Evolutionary conservation across 2,888 invertebrate species (phyloP).

Genomic region (Podabrus alpinus): DNA sequence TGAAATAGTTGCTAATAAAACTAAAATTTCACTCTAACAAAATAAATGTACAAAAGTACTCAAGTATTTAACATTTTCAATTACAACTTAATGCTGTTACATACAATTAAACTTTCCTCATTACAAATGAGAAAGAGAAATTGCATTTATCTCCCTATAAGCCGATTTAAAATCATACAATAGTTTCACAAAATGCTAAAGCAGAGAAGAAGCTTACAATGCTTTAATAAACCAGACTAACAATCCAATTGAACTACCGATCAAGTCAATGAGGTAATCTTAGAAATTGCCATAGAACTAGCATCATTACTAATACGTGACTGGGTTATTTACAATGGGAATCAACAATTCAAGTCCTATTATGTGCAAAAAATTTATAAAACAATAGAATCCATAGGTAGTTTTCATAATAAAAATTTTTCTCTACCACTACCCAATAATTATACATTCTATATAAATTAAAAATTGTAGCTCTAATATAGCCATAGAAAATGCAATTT

Average conservation of each 20-base stretch:
- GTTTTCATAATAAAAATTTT: background rate
- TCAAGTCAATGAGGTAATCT: constrained; percentile 21
- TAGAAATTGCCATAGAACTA: constrained; percentile 17
- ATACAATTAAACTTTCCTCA: background rate
- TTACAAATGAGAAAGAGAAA: background rate
- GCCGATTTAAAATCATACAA: background rate
- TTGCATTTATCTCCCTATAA: background rate
- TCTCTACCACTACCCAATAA: too few relatives aligned
- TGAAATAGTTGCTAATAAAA: background rate
- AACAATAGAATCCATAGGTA: background rate
- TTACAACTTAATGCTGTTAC: background rate
- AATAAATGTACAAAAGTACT: background rate
- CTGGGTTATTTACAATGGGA: constrained; percentile 2
- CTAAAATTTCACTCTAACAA: background rate
- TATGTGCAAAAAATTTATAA: background rate
- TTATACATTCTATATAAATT: too few relatives aligned
- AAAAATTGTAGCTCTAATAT: too few relatives aligned
- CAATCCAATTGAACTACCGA: constrained; percentile 12
- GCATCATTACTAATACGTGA: constrained; percentile 13
- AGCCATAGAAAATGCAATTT: too few relatives aligned
- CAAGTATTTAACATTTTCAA: background rate
- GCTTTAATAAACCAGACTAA: background rate
- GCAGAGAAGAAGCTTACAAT: background rate
- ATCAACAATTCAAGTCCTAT: background rate
- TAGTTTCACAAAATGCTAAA: background rate